Base-by-base conservation (phyloP, 2,888 invertebrate species). In the Tachina lurida region DNA sequence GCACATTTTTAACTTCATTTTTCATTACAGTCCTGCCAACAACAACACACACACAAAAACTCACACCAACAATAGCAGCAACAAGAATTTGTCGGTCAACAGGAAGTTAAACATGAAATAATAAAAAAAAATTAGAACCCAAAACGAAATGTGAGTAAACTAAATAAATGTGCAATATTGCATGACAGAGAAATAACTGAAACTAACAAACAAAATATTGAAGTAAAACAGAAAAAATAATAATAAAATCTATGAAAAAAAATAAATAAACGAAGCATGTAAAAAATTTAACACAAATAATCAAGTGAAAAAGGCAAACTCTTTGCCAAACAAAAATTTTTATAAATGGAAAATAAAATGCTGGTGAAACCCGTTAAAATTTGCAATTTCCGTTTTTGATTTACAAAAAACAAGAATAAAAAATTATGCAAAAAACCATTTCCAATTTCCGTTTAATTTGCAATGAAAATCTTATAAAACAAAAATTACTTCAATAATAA, bases 321-420 rank as follows among this genome's bases (percentile, higher is more conserved):
- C 5, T 9, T 17, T 17, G 17, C 10, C 3, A 49, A 13, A 45
- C 12, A 13, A 71, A 49, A 70, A 47, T 17, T 65, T 73, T 10
- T 79, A 74, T 76, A 17, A 83, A 71, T 45, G 56, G 2, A 65
- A 84, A 67, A 74, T 60, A 49, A 81, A 86, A 81, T 74, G 70
- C 67, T 82, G 81, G 81, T 70, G 81, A 85, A 82, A 70, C 56
- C 75, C 56, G 71, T 73, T 86, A 75, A 89, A 88, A 89, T 87
- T 87, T 88, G 88, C 85, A 89, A 89, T 89, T 89, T 89, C 88
- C 90, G 89, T 58, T 88, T 75, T 80, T 87, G 80, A 83, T 83
- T 17, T 60, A 47, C 54, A 15, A 60, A 8, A 19, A 56, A 67
- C 52, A 52, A 60, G 63, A 47, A 49, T 43, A 43, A 47, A 17